Percentiles rank a stretch among this genome's conserved stretches.
These are phyloP conservation scores for Tribolium freemani DNA, from an alignment of 2,888 invertebrate species.

Conservation along the genomic window DNA sequence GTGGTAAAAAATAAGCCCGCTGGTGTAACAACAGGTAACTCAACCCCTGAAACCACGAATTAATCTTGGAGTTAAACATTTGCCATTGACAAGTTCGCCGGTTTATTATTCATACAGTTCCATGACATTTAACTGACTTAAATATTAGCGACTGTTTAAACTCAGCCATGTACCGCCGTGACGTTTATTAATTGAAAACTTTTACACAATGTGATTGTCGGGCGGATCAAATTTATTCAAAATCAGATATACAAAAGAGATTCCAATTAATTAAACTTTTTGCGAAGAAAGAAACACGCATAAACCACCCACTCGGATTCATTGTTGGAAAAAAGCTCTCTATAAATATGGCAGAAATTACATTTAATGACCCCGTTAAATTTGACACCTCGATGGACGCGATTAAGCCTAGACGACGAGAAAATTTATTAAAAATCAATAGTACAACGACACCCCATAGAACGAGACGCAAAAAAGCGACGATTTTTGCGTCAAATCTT, in stretches of 20 bases:
- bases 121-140: background rate
- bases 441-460: conserved; percentile 8
- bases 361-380: conserved; percentile 38
- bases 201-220: background rate
- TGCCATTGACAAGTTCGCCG: background rate
- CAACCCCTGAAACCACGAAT: too few species aligned
- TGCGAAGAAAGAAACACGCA: background rate
- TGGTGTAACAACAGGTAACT: too few species aligned
- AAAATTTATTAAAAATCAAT: conserved; percentile 39
- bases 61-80: background rate
- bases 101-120: background rate
- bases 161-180: background rate
- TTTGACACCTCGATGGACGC: conserved; percentile 37
- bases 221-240: background rate
- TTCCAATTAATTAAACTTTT: background rate
- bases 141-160: background rate
- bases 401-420: conserved; percentile 29
- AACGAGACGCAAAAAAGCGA: background rate
- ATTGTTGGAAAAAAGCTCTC: background rate
- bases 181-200: background rate
- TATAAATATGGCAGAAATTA: conserved; percentile 32
- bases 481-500: background rate
- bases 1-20: too few species aligned
- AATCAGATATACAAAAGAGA: background rate
- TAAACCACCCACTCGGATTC: background rate